Conservation (phyloP, 2,797 vertebrate species). For the Sciaenops ocellatus region DNA sequence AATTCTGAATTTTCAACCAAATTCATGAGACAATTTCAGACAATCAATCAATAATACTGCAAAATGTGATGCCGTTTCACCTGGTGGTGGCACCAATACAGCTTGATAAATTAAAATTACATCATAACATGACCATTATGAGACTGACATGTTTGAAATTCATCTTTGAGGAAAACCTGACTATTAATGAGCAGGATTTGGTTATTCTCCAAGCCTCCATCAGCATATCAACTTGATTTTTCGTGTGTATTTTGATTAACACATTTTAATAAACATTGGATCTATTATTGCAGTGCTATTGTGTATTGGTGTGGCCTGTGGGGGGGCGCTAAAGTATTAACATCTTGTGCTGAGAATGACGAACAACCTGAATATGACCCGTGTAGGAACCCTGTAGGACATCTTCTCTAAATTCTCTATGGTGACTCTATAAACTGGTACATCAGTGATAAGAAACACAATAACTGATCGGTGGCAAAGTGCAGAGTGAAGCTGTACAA, state of each 20-base stretch:
- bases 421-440: conserved; percentile 14
- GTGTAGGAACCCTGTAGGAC: conserved; percentile 13
- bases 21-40: too few relatives aligned
- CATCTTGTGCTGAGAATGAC: not conserved
- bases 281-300: not conserved
- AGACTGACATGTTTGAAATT: not conserved
- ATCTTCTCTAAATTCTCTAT: not conserved
- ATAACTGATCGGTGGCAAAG: conserved; percentile 45
- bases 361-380: too few relatives aligned
- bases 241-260: not conserved
- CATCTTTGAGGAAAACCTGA: not conserved
- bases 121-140: not conserved
- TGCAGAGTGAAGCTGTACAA: conserved; percentile 61
- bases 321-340: not conserved
- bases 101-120: not conserved
- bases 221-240: not conserved
- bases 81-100: not conserved
- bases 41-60: too few relatives aligned
- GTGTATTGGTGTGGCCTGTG: not conserved
- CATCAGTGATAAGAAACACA: conserved; percentile 30
- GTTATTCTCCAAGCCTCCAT: not conserved
- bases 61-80: not conserved
- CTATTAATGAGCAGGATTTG: not conserved
- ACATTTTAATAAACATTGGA: not conserved
- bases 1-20: not conserved